These are phyloP conservation scores for Myotis vivesi DNA, from an alignment of 2,797 vertebrate species.

Conservation along the genomic window DNA sequence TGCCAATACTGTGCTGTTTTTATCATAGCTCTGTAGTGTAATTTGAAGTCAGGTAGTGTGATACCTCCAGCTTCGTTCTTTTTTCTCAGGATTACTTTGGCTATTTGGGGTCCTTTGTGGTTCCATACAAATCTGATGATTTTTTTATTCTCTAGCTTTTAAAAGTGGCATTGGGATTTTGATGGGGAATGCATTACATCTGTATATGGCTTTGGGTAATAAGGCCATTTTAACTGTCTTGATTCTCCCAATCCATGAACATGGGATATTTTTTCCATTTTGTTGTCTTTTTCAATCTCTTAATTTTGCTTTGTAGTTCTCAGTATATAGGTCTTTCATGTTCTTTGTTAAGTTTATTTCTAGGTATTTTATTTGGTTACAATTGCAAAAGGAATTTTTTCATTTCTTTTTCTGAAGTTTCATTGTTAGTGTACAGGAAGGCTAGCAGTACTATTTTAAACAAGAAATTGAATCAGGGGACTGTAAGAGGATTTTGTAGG, in stretches of 20 bases:
- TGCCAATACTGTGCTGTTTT: background rate
- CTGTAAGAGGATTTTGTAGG: background rate
- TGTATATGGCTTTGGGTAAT: background rate
- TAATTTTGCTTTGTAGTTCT: background rate
- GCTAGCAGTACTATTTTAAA: slow-evolving; percentile 33
- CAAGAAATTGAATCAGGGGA: background rate
- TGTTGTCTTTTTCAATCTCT: background rate
- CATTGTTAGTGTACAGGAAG: background rate
- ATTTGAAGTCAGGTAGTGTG: background rate
- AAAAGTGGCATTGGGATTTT: background rate
- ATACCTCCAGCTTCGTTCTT: background rate
- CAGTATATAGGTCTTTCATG: background rate
- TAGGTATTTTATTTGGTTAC: background rate
- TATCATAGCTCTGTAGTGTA: background rate
- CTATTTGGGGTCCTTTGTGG: background rate
- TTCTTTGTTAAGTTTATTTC: background rate
- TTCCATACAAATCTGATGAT: background rate
- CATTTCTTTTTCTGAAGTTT: background rate
- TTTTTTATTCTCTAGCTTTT: background rate
- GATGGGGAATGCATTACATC: background rate
- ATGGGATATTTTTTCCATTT: background rate
- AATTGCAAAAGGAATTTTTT: background rate
- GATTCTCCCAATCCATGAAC: background rate
- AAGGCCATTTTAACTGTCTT: background rate
- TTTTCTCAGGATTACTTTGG: background rate